Evolutionary conservation across 1,140 invertebrate species (phyloP), one percentile per base, ranked within the genome.

Genomic region (Catajapyx aquilonaris): DNA sequence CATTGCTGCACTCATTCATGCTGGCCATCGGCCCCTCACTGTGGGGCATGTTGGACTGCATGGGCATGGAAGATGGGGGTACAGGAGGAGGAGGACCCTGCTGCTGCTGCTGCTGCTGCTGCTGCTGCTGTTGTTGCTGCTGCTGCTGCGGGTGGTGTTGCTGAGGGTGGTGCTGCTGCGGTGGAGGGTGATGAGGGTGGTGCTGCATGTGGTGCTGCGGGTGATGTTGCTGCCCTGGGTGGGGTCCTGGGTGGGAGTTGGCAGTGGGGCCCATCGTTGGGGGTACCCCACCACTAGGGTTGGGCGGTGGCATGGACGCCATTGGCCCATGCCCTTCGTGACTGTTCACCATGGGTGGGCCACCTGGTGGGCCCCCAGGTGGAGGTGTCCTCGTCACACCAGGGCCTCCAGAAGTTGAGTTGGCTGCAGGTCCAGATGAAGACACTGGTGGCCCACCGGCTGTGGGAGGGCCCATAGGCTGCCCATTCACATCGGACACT

Each of bases 1-100:
- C 67, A 49, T 66, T 61, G 31, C 64, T 58, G 30, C 62, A 59
- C 31, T 62, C 58, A n/a, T 52, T 54, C 5, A 31, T 17, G 18
- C 30, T 31, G 30, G 13, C 30, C 34, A 20, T 40, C 23, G 10
- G 25, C 19, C 15, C 21, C 28, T 5, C 23, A 13, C 56, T 41
- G 47, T 54, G 37, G 22, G 66, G 65, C 40, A 68, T 65, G 4
- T 65, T 66, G 46, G 65, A 62, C 3, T 68, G 64, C 21, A 66
- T 64, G 30, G 68, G 65, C 65, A 68, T 65, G 10, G 67, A 62
- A 41, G 60, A 55, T 35, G 58, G 53, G 35, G 62, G 61, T 23
- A 66, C 61, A 46, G 66, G 64, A 2, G 64, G 59, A 35, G 38
- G 19, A 34, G 31, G 19, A 23, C 33, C 40, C 43, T 31, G 41